Evolutionary conservation across 2,888 invertebrate species (phyloP).

Genomic region (Drosophila rellima): DNA sequence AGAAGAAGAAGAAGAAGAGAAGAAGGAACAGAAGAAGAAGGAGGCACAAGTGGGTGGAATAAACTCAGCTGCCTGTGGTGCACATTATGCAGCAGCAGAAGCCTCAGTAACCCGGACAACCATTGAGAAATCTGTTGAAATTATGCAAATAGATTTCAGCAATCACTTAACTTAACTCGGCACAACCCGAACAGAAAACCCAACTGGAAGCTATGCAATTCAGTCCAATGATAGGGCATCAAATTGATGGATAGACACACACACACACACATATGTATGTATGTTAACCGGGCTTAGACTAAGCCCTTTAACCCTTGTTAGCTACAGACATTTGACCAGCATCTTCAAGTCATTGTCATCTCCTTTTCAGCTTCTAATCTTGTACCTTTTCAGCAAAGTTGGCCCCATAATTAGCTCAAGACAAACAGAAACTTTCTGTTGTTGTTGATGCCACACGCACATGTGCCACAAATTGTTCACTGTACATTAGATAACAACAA

Average conservation of each 20-base stretch:
- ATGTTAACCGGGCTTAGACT: slow-evolving; percentile 2
- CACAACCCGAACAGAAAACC: slow-evolving; percentile 17
- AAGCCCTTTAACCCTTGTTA: slow-evolving; percentile 5
- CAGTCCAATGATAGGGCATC: slow-evolving; percentile 38
- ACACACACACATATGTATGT: neutral
- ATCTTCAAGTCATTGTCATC: slow-evolving; percentile 10
- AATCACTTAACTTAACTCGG: slow-evolving; percentile 79
- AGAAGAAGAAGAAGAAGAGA: neutral
- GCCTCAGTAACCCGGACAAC: slow-evolving; percentile 45
- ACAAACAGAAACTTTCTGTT: slow-evolving; percentile 40
- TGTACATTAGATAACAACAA: slow-evolving; percentile 66
- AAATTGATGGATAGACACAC: slow-evolving; percentile 26
- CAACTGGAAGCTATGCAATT: slow-evolving; percentile 11
- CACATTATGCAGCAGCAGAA: slow-evolving; percentile 45
- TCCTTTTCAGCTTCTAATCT: slow-evolving; percentile 3
- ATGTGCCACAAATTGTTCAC: slow-evolving; percentile 63
- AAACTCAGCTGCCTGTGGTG: slow-evolving; percentile 33
- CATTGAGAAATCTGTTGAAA: slow-evolving; percentile 81
- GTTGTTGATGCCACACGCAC: slow-evolving; percentile 52
- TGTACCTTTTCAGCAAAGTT: slow-evolving; percentile 18
- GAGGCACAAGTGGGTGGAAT: slow-evolving; percentile 21
- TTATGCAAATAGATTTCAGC: slow-evolving; percentile 82
- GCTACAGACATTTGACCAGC: slow-evolving; percentile 6
- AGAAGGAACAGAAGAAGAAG: neutral
- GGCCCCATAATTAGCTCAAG: slow-evolving; percentile 53